Evolutionary conservation across 2,888 invertebrate species (phyloP).

Genomic region (Lissocephala sabroskyi): DNA sequence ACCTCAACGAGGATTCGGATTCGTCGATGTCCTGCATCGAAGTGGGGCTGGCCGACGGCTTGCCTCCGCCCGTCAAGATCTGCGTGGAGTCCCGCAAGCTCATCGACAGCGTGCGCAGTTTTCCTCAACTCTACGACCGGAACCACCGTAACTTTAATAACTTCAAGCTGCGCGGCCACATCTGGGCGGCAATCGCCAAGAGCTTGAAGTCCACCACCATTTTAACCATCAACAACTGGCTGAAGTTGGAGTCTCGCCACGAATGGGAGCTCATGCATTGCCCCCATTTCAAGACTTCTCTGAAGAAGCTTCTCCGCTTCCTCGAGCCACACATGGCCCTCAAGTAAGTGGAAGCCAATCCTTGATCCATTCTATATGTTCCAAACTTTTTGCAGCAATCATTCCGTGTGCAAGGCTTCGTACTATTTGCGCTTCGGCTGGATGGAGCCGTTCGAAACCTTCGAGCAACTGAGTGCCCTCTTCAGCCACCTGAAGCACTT

Average conservation of each 20-base stretch:
- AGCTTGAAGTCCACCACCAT: conserved; percentile 64
- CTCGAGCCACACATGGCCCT: conserved; percentile 31
- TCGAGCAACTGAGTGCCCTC: conserved; percentile 44
- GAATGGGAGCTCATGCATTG: conserved; percentile 51
- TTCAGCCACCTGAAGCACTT: conserved; percentile 35
- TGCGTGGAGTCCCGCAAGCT: too few species aligned
- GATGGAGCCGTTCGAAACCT: conserved; percentile 57
- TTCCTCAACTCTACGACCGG: conserved; percentile 57
- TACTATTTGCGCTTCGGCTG: conserved; percentile 38
- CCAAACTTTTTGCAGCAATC: too few species aligned
- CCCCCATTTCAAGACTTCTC: background rate
- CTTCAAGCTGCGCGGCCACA: conserved; percentile 49
- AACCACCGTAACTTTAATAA: conserved; percentile 29
- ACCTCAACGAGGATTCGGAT: too few species aligned
- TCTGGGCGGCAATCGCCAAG: conserved; percentile 61
- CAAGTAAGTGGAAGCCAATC: conserved; percentile 22
- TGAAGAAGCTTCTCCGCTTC: conserved; percentile 35
- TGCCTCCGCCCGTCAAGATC: too few species aligned
- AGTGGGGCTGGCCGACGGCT: too few species aligned
- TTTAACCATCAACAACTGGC: conserved; percentile 63
- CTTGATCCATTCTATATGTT: background rate
- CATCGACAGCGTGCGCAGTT: conserved; percentile 40
- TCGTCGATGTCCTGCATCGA: too few species aligned
- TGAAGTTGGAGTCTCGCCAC: conserved; percentile 53
- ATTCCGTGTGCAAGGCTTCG: conserved; percentile 52